Percentiles rank a stretch among this genome's conserved stretches.
These are phyloP conservation scores for Drosophila eohydei DNA, from an alignment of 2,888 invertebrate genomes.

Conservation along the genomic window DNA sequence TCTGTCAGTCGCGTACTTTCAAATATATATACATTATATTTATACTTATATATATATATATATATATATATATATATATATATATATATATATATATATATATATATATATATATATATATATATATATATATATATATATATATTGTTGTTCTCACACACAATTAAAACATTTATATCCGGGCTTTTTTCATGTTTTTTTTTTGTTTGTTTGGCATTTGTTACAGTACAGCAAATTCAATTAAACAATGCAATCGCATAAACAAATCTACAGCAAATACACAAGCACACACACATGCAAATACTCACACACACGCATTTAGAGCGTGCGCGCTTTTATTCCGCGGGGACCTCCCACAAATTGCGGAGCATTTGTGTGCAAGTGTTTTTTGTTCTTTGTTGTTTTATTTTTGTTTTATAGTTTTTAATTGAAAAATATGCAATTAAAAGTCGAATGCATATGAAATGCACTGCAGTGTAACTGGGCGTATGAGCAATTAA, in stretches of 20 bases:
- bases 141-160: constrained; percentile 7
- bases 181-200: constrained; percentile 5
- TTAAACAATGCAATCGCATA: constrained; percentile 74
- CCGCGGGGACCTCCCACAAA: constrained; percentile 26
- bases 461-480: constrained; percentile 32
- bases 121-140: neutral
- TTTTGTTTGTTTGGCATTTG: constrained; percentile 46
- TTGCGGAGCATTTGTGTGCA: constrained; percentile 27
- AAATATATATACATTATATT: neutral
- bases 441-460: constrained; percentile 66
- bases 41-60: neutral
- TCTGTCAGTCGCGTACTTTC: neutral
- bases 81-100: neutral
- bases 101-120: neutral
- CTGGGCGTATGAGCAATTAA: constrained; percentile 66
- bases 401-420: constrained; percentile 49
- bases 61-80: neutral
- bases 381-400: constrained; percentile 34
- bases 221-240: constrained; percentile 63
- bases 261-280: constrained; percentile 61
- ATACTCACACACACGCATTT: neutral
- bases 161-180: constrained; percentile 23
- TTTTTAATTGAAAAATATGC: constrained; percentile 76
- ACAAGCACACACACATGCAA: constrained; percentile 1
- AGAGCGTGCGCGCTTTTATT: constrained; percentile 1